A percentile compares a stretch with the other conserved stretches of the same genome.
Conservation (phyloP, 2,888 invertebrate genomes). For the Meandrusa payeni region DNA sequence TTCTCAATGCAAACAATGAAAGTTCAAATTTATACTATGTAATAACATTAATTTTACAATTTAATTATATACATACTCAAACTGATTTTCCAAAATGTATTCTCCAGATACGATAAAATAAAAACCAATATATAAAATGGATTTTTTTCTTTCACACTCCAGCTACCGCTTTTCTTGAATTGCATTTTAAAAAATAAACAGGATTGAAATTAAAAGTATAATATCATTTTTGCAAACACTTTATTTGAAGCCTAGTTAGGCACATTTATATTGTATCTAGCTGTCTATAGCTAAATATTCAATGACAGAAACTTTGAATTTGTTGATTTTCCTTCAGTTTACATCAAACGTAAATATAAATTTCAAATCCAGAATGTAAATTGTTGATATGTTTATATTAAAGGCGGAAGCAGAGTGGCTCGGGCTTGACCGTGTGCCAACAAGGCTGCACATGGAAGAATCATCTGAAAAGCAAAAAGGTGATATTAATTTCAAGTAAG, state of each 20-base stretch:
- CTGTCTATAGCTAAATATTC: no score
- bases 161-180: neutral
- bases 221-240: slow-evolving; percentile 1
- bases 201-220: slow-evolving; percentile 2
- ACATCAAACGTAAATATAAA: slow-evolving; percentile 44
- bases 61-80: slow-evolving; percentile 15
- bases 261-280: slow-evolving; percentile 40
- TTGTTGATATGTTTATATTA: slow-evolving; percentile 67
- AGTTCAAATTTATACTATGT: slow-evolving; percentile 2
- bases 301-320: no score
- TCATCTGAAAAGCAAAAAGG: slow-evolving; percentile 80
- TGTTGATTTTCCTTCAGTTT: no score
- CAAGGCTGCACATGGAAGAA: slow-evolving; percentile 80
- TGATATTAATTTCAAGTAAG: slow-evolving; percentile 57
- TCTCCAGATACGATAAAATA: slow-evolving; percentile 20
- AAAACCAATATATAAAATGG: slow-evolving; percentile 13
- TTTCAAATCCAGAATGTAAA: slow-evolving; percentile 50
- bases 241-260: slow-evolving; percentile 28
- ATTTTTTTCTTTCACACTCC: slow-evolving; percentile 13
- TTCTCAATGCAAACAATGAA: no score
- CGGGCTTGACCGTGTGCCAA: slow-evolving; percentile 84
- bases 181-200: neutral
- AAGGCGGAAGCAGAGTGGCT: slow-evolving; percentile 82
- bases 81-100: slow-evolving; percentile 12
- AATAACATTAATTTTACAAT: slow-evolving; percentile 6